Conservation (phyloP, 2,797 vertebrate species). For the Acrossocheilus wenchowensis region DNA sequence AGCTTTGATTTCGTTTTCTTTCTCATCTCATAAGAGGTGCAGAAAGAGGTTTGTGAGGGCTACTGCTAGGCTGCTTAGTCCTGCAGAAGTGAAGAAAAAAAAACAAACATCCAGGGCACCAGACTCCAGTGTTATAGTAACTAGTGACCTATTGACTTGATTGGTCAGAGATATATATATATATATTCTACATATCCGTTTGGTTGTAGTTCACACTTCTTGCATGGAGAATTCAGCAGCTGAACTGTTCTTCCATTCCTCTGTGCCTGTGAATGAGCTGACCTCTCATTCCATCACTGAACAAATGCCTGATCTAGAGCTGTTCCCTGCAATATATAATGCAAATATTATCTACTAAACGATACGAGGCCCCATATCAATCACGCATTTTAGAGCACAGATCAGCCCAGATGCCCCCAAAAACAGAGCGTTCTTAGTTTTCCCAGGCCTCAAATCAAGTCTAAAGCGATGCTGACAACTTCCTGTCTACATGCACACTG, state of each 20-base stretch:
- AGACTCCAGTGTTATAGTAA: slow-evolving; percentile 31
- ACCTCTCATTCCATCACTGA: slow-evolving; percentile 60
- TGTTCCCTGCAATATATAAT: slow-evolving; percentile 30
- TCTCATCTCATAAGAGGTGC: slow-evolving; percentile 37
- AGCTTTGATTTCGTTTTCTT: slow-evolving; percentile 11
- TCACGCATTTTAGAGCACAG: neutral
- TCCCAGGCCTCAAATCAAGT: slow-evolving; percentile 24
- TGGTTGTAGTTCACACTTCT: slow-evolving; percentile 27
- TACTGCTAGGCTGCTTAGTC: slow-evolving; percentile 30
- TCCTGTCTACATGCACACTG: slow-evolving; percentile 5
- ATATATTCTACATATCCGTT: slow-evolving; percentile 6
- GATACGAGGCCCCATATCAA: slow-evolving; percentile 4
- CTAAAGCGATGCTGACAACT: slow-evolving; percentile 32
- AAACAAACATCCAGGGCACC: slow-evolving; percentile 1
- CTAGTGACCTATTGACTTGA: slow-evolving; percentile 21
- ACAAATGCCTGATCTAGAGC: slow-evolving; percentile 46
- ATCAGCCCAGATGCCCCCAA: neutral
- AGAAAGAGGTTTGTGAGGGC: slow-evolving; percentile 36
- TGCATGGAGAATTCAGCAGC: slow-evolving; percentile 44
- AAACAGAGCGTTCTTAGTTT: slow-evolving; percentile 11
- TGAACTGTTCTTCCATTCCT: slow-evolving; percentile 74
- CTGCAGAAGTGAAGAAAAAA: neutral
- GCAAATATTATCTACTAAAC: neutral
- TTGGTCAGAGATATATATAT: neutral
- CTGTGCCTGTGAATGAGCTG: slow-evolving; percentile 71